A percentile compares a stretch with the other conserved stretches of the same genome.
Conservation (phyloP, 2,888 invertebrate species). For the Drosophila niveifrons region DNA sequence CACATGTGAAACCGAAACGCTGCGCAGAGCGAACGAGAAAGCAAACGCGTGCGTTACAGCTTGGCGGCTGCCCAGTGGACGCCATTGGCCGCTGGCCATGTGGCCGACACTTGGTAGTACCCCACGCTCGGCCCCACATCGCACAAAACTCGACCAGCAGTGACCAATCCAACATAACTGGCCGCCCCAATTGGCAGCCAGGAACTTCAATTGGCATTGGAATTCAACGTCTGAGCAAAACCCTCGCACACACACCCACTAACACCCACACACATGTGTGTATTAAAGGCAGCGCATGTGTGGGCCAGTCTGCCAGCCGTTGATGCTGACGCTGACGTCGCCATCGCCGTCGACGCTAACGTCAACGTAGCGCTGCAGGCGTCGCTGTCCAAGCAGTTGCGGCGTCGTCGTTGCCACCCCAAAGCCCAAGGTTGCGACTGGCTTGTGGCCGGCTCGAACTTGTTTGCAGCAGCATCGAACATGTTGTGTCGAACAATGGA, state of each 20-base stretch:
- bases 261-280: constrained; percentile 29
- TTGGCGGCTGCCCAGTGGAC: constrained; percentile 38
- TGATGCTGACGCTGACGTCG: constrained; percentile 2
- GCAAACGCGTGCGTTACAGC: constrained; percentile 7
- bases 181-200: constrained; percentile 68
- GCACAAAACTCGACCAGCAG: constrained; percentile 44
- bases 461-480: constrained; percentile 38
- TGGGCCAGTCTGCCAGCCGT: constrained; percentile 30
- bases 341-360: constrained; percentile 2
- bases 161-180: constrained; percentile 72
- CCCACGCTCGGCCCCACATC: constrained; percentile 1
- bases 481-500: constrained; percentile 30
- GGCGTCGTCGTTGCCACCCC: constrained; percentile 31
- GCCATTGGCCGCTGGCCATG: constrained; percentile 56
- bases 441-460: constrained; percentile 50
- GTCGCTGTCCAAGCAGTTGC: constrained; percentile 21
- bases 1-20: constrained; percentile 1
- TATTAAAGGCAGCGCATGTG: constrained; percentile 50
- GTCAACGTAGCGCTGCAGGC: constrained; percentile 33
- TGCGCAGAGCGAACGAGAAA: constrained; percentile 8
- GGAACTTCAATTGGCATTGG: constrained; percentile 69
- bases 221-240: constrained; percentile 25
- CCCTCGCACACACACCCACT: constrained; percentile 11
- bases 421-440: constrained; percentile 15
- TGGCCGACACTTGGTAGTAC: constrained; percentile 24